phyloP scores from a whole-genome alignment of 2,888 invertebrate genomes.

The Drosophila fungiperda region DNA sequence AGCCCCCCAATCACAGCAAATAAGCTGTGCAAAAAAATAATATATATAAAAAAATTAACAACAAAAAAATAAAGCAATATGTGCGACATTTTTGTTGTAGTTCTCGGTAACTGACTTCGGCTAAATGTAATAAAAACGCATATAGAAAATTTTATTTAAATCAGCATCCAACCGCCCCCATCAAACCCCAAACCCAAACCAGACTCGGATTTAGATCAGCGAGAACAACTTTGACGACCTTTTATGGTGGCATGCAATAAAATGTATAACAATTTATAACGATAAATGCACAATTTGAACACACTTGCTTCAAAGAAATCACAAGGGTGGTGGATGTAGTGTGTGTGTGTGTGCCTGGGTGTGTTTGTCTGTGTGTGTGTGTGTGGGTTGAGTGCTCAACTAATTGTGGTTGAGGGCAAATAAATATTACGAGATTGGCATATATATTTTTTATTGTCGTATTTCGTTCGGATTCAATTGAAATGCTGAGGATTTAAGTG shows the following conservation, averaged over 20 bases:
- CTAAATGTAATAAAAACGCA: slow-evolving; percentile 67
- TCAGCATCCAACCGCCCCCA: slow-evolving; percentile 71
- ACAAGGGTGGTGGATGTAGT: background rate
- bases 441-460: slow-evolving; percentile 68
- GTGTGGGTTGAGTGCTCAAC: slow-evolving; percentile 56
- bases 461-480: slow-evolving; percentile 55
- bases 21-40: slow-evolving; percentile 18
- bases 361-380: slow-evolving; percentile 19
- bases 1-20: background rate
- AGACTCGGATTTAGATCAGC: slow-evolving; percentile 20
- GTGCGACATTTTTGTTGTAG: slow-evolving; percentile 21
- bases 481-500: slow-evolving; percentile 31
- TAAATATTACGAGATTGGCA: slow-evolving; percentile 41
- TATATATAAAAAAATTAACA: background rate
- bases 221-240: slow-evolving; percentile 67
- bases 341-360: slow-evolving; percentile 34
- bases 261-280: slow-evolving; percentile 58
- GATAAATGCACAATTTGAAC: slow-evolving; percentile 26
- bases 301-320: slow-evolving; percentile 10
- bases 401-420: slow-evolving; percentile 42
- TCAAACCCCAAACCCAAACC: slow-evolving; percentile 27
- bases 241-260: slow-evolving; percentile 70
- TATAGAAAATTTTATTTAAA: slow-evolving; percentile 80
- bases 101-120: slow-evolving; percentile 13
- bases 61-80: slow-evolving; percentile 30